Evolutionary conservation across 1,140 invertebrate species (phyloP), one percentile per base, ranked within the genome.

Genomic region (Lysiphlebus fabarum): DNA sequence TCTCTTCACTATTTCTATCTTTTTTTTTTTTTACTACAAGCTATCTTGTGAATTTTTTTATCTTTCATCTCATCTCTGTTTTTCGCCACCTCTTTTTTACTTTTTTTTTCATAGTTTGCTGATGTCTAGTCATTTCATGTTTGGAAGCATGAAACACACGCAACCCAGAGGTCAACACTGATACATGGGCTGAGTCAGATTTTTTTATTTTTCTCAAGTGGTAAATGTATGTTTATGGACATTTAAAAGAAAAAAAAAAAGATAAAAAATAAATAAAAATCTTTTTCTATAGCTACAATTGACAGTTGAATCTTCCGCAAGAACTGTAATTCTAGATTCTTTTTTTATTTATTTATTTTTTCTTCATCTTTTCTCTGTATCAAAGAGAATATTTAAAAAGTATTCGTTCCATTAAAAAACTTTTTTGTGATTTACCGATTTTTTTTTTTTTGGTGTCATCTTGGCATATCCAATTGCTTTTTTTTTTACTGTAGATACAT

Each of bases 1-100:
- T 26, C 64, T 57, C 58, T 45, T 59, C 53, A 58, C 57, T n/a
- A 34, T 12, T 44, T 26, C n/a, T n/a, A 8, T 26, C 43, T 33
- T 43, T 43, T 44, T 44, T 56, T 44, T 41, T 36, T 44, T 33
- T 44, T n/a, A 36, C 17, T 17, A 45, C 40, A 42, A 40, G 40
- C 38, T 41, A 45, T 14, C 36, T 9, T 51, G n/a, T n/a, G 12
- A 8, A 12, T 53, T 33, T 49, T 33, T 49, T 34, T 56, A 6
- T 50, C 44, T 38, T 36, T 56, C 9, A 45, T n/a, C 45, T 9
- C 38, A 7, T 45, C 40, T 11, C 38, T 54, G 26, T 34, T 49
- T 51, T 33, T 51, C 49, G n/a, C 17, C 17, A 51, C 34, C 36
- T 34, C 36, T 12, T 51, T 36, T 51, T 14, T 12, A 4, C 40